phyloP scores from a whole-genome alignment of 2,888 invertebrate species.

The Noctua fimbriata region DNA sequence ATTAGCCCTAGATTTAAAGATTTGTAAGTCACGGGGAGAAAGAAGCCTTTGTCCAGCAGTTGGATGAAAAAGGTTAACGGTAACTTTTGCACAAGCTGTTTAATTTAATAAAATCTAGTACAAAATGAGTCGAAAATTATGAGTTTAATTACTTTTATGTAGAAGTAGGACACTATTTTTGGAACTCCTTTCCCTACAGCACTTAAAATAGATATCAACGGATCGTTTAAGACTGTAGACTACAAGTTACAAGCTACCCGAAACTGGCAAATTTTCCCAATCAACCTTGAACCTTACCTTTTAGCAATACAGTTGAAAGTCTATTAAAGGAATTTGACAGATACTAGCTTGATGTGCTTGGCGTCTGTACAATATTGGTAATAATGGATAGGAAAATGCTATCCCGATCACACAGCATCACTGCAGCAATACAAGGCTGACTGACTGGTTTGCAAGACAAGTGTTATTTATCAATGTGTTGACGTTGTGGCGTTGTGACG shows the following conservation, averaged over 20 bases:
- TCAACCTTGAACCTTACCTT: too few relatives aligned
- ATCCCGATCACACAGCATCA: background rate
- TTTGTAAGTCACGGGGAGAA: background rate
- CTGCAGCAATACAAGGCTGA: background rate
- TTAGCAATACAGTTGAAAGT: too few relatives aligned
- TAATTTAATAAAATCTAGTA: background rate
- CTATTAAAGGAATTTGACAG: too few relatives aligned
- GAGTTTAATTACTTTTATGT: background rate
- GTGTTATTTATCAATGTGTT: slow-evolving; percentile 9
- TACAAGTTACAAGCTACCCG: background rate
- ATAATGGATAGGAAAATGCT: background rate
- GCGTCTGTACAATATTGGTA: background rate
- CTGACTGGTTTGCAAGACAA: slow-evolving; percentile 11
- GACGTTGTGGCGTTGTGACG: too few relatives aligned
- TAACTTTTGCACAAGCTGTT: background rate
- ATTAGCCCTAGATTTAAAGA: background rate
- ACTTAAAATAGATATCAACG: background rate
- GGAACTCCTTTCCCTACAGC: background rate
- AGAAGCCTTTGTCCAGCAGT: background rate
- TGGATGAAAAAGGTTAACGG: background rate
- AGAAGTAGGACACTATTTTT: background rate
- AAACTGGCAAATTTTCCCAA: too few relatives aligned
- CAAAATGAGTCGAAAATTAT: background rate
- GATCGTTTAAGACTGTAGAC: background rate
- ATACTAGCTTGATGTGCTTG: too few relatives aligned